A percentile compares a stretch with the other conserved stretches of the same genome.
phyloP scores from a whole-genome alignment of 2,888 invertebrate species.

The Lepidocyrtinus sp. region DNA sequence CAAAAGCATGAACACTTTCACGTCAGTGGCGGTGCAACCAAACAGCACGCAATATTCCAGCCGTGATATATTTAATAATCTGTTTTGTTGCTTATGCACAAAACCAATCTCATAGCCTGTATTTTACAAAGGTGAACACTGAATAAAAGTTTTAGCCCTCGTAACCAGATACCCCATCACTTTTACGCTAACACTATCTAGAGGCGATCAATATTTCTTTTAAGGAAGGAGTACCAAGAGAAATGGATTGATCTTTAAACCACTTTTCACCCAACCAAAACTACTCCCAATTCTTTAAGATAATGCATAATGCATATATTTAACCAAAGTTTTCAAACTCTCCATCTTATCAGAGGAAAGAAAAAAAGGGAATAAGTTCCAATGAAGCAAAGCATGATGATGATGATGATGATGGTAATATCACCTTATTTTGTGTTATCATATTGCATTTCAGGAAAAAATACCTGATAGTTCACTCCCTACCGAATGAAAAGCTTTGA shows the following conservation, averaged over 20 bases:
- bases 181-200: neutral
- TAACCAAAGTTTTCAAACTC: slow-evolving; percentile 39
- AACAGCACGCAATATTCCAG: slow-evolving; percentile 7
- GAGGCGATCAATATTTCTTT: slow-evolving; percentile 46
- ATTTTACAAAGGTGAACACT: too few species aligned
- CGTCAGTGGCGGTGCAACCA: slow-evolving; percentile 1
- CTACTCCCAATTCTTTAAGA: slow-evolving; percentile 51
- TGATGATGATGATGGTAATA: slow-evolving; percentile 4
- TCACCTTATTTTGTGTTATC: slow-evolving; percentile 7
- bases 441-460: slow-evolving; percentile 2
- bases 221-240: slow-evolving; percentile 36
- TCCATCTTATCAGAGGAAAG: slow-evolving; percentile 2
- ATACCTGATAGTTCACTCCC: slow-evolving; percentile 16
- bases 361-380: slow-evolving; percentile 13
- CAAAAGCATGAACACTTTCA: neutral
- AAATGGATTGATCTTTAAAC: slow-evolving; percentile 62
- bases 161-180: slow-evolving; percentile 2
- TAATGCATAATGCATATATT: slow-evolving; percentile 61
- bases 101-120: neutral
- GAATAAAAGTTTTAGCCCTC: too few species aligned
- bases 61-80: slow-evolving; percentile 11
- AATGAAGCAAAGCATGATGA: neutral
- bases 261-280: slow-evolving; percentile 59
- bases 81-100: neutral
- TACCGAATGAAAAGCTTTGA: slow-evolving; percentile 19